Conservation (phyloP, 2,888 invertebrate species). For the Dione vanillae region DNA sequence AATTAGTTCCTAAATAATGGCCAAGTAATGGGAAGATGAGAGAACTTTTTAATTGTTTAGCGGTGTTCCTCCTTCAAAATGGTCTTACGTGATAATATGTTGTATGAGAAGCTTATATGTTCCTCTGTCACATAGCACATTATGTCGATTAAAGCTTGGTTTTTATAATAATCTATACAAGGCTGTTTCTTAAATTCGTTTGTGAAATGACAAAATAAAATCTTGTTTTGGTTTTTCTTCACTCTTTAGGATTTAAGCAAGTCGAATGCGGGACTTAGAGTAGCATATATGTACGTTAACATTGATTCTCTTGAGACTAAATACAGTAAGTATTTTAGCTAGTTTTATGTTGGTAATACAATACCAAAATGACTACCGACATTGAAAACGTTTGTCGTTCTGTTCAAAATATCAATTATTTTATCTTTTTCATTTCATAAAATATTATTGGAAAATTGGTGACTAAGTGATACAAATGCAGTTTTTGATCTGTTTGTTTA, state of each 20-base stretch:
- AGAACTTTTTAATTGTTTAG: constrained; percentile 26
- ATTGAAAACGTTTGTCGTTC: background rate
- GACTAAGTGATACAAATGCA: too few relatives aligned
- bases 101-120: background rate
- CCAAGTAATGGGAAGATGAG: constrained; percentile 22
- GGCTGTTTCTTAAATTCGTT: too few relatives aligned
- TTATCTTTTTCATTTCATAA: background rate
- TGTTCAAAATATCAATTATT: background rate
- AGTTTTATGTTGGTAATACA: constrained; percentile 5
- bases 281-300: background rate
- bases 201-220: too few relatives aligned
- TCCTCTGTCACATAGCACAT: background rate
- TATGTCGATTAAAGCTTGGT: background rate
- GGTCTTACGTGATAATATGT: background rate
- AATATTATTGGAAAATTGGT: too few relatives aligned
- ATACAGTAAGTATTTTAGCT: background rate
- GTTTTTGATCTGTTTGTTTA: too few relatives aligned
- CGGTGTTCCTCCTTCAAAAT: background rate
- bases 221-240: background rate
- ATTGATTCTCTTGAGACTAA: background rate
- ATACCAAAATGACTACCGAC: background rate
- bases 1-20: constrained; percentile 42
- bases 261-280: background rate
- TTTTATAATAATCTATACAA: background rate
- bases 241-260: background rate